phyloP scores from a whole-genome alignment of 2,888 invertebrate genomes.

The Oasisia sp. region DNA sequence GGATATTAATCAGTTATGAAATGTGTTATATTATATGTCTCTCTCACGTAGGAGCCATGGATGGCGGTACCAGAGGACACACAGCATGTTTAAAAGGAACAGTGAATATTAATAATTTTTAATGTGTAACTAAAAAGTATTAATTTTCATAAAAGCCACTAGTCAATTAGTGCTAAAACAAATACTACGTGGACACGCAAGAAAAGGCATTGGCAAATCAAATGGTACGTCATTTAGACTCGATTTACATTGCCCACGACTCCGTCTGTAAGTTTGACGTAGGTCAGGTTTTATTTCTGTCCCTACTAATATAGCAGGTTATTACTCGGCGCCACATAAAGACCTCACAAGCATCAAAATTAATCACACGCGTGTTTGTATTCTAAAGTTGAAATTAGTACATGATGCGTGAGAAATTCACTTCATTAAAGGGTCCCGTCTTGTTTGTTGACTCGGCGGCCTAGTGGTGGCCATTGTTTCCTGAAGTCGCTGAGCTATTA shows the following conservation, averaged over 20 bases:
- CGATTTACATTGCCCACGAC: neutral
- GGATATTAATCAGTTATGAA: too few relatives aligned
- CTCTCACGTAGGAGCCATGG: too few relatives aligned
- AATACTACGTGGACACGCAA: too few relatives aligned
- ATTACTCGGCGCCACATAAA: neutral
- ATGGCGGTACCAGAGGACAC: too few relatives aligned
- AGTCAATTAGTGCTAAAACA: too few relatives aligned
- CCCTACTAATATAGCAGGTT: neutral
- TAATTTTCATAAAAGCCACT: too few relatives aligned
- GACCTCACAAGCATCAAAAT: neutral
- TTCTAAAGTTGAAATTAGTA: neutral
- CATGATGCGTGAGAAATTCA: neutral
- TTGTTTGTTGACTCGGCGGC: neutral
- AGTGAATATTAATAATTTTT: too few relatives aligned
- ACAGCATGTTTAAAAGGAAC: too few relatives aligned
- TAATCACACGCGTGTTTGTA: neutral
- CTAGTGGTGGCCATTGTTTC: neutral
- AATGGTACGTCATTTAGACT: neutral
- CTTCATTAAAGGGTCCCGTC: neutral
- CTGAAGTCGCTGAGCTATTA: neutral
- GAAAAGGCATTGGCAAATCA: too few relatives aligned
- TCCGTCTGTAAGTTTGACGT: neutral
- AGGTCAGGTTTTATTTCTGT: neutral
- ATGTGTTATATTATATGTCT: too few relatives aligned
- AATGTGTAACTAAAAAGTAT: too few relatives aligned